These are phyloP conservation scores for Ataeniobius toweri DNA, from an alignment of 2,797 vertebrate genomes.

Conservation along the genomic window DNA sequence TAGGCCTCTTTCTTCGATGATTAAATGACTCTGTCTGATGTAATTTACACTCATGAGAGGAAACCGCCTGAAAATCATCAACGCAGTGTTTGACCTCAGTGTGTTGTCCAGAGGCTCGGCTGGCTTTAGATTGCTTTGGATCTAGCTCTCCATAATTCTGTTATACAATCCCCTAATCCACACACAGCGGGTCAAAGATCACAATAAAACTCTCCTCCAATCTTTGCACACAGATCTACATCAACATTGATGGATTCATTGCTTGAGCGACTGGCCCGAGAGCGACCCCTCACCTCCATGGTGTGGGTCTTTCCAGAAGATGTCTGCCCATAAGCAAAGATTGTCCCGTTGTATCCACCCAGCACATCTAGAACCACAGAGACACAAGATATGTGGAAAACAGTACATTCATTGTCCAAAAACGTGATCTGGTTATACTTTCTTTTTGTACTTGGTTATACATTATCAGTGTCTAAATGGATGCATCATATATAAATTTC, in stretches of 20 bases:
- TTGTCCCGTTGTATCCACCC: constrained; percentile 92
- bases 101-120: neutral
- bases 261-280: neutral
- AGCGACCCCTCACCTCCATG: constrained; percentile 85
- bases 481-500: neutral
- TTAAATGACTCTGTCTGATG: neutral
- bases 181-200: neutral
- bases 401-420: too few relatives aligned
- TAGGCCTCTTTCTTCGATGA: neutral
- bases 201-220: neutral
- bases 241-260: neutral
- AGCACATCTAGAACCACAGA: constrained; percentile 83
- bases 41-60: neutral
- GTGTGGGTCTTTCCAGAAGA: constrained; percentile 94
- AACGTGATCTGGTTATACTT: too few relatives aligned
- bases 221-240: too few relatives aligned
- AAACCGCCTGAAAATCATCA: neutral
- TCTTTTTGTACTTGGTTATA: too few relatives aligned
- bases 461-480: neutral
- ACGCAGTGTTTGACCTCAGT: neutral
- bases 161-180: constrained; percentile 41
- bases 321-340: constrained; percentile 93
- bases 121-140: neutral
- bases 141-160: constrained; percentile 4
- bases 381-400: neutral